A percentile compares a stretch with the other conserved stretches of the same genome.
phyloP scores from a whole-genome alignment of 2,113 vertebrate genomes.

The Carettochelys insculpta region DNA sequence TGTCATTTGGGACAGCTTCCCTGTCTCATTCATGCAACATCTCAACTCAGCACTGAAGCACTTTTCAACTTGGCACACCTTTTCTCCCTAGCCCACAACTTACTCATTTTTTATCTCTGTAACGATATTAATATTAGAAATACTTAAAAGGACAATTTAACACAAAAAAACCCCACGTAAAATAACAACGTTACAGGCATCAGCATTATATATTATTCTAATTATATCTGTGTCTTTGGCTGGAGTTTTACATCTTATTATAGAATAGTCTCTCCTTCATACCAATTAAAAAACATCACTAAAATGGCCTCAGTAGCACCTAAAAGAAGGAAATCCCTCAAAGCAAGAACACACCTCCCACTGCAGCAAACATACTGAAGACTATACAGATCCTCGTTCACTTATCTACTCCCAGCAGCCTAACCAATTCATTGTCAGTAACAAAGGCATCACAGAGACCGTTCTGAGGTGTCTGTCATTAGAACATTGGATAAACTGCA shows the following conservation, averaged over 20 bases:
- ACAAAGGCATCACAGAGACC: constrained; percentile 23
- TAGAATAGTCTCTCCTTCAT: neutral
- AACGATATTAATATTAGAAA: neutral
- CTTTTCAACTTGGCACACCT: no score
- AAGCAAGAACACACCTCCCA: constrained; percentile 17
- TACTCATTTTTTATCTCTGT: accelerated
- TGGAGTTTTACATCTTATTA: neutral
- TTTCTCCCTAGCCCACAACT: accelerated
- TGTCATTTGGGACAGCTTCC: neutral
- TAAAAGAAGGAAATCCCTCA: neutral
- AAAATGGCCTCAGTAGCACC: neutral
- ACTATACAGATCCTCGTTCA: constrained; percentile 9
- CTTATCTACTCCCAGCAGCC: constrained; percentile 31
- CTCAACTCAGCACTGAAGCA: accelerated
- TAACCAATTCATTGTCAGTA: constrained; percentile 28
- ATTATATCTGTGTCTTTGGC: neutral
- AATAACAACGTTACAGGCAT: accelerated
- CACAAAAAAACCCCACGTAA: accelerated
- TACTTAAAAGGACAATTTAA: accelerated
- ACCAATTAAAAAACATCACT: neutral
- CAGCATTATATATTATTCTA: accelerated
- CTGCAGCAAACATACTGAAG: neutral
- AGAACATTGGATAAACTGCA: constrained; percentile 43
- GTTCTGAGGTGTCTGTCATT: constrained; percentile 23
- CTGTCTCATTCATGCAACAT: accelerated